phyloP scores from a whole-genome alignment of 2,888 invertebrate species.

The Archips crataeganus region DNA sequence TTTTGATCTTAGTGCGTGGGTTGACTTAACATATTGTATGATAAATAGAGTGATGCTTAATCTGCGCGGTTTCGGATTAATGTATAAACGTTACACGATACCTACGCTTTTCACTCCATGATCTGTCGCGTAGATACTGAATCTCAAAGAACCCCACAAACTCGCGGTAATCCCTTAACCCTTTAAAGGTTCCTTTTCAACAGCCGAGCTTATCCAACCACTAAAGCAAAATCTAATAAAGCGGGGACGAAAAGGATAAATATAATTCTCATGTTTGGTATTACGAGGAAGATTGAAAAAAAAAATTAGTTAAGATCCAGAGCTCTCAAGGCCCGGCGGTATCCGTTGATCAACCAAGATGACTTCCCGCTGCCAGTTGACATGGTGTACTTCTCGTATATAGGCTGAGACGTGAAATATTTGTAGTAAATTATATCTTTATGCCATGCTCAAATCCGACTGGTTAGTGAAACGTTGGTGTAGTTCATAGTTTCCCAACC shows the following conservation, averaged over 20 bases:
- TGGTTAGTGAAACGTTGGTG: no score
- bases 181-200: slow-evolving; percentile 14
- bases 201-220: slow-evolving; percentile 7
- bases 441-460: no score
- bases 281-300: background rate
- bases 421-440: no score
- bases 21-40: background rate
- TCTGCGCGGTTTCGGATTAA: background rate
- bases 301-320: slow-evolving; percentile 89
- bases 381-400: slow-evolving; percentile 99
- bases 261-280: slow-evolving; percentile 5
- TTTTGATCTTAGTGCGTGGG: background rate
- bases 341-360: slow-evolving; percentile 97
- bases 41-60: background rate
- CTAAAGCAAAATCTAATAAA: slow-evolving; percentile 7
- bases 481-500: no score
- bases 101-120: slow-evolving; percentile 1
- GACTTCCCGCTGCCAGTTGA: slow-evolving; percentile 99
- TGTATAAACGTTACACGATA: background rate
- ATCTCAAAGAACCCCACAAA: slow-evolving; percentile 9
- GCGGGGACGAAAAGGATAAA: background rate
- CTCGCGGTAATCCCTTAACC: slow-evolving; percentile 20
- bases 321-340: slow-evolving; percentile 97
- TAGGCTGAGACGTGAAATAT: no score
- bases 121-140: slow-evolving; percentile 10